Evolutionary conservation across 2,113 vertebrate genomes (phyloP).

Genomic region (Strix uralensis): DNA sequence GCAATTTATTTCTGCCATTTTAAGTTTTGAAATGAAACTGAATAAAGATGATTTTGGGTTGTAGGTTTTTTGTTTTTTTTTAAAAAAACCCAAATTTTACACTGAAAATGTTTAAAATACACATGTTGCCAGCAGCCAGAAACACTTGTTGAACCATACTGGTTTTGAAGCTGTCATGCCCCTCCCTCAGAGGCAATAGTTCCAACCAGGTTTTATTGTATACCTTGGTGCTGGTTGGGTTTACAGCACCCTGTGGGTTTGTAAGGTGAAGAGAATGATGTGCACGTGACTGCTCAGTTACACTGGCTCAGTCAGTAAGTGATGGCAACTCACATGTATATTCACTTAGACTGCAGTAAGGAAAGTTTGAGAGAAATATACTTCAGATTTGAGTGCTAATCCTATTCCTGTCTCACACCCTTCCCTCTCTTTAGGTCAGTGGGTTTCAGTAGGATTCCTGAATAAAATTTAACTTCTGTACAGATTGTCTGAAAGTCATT

Average conservation of each 20-base stretch:
- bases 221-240: neutral
- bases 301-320: neutral
- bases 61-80: neutral
- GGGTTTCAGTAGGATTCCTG: neutral
- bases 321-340: neutral
- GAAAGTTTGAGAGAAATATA: neutral
- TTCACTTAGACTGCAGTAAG: neutral
- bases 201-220: neutral
- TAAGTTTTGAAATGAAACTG: neutral
- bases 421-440: neutral
- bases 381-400: neutral
- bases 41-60: neutral
- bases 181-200: neutral
- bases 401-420: neutral
- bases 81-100: neutral
- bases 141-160: neutral
- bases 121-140: neutral
- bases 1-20: neutral
- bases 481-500: neutral
- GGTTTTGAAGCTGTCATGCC: neutral
- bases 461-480: neutral
- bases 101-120: neutral
- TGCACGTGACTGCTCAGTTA: neutral
- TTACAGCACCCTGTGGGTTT: neutral
- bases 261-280: neutral